Percentiles rank a stretch among this genome's conserved stretches.
Evolutionary conservation across 2,888 invertebrate species (phyloP).

Genomic region (Erebia epiphron): DNA sequence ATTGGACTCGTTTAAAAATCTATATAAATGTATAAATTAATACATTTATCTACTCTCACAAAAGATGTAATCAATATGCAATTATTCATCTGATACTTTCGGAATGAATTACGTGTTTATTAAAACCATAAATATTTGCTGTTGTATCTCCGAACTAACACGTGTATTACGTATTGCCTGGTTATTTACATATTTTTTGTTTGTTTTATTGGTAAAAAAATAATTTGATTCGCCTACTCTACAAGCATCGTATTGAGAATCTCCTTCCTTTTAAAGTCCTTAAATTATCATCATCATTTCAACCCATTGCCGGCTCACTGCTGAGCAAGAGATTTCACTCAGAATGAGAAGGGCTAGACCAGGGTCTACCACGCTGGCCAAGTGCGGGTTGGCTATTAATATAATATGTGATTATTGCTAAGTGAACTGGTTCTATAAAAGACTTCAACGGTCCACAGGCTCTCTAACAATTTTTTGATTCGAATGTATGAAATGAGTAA

Average conservation of each 20-base stretch:
- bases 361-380: too few species aligned
- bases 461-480: neutral
- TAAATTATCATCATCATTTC: too few species aligned
- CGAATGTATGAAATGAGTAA: neutral
- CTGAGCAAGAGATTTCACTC: too few species aligned
- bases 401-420: too few species aligned
- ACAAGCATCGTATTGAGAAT: neutral
- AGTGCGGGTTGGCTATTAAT: too few species aligned
- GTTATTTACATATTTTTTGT: neutral
- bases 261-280: too few species aligned
- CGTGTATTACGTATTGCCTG: neutral
- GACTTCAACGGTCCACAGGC: neutral
- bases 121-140: conserved; percentile 8
- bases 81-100: conserved; percentile 6
- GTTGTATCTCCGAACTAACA: conserved; percentile 5
- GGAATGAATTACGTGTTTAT: conserved; percentile 12
- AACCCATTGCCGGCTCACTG: too few species aligned
- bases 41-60: conserved; percentile 7
- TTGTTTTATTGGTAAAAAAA: neutral
- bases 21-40: neutral
- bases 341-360: too few species aligned
- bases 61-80: conserved; percentile 12
- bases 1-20: neutral
- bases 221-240: neutral
- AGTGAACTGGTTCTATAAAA: neutral